Conservation (phyloP, 2,113 vertebrate genomes). For the Silurus glanis region DNA sequence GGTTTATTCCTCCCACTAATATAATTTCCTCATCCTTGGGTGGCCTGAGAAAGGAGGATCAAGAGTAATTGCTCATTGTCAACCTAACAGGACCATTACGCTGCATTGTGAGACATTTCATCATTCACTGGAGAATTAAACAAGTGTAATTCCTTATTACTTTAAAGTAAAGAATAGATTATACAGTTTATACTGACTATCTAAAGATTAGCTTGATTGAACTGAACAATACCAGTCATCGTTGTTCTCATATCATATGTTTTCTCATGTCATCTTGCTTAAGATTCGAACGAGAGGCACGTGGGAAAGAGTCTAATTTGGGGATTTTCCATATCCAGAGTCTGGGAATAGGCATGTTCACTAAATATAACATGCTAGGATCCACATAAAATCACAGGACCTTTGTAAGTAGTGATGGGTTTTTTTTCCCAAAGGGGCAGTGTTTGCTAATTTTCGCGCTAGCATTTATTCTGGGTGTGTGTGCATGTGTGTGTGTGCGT, state of each 20-base stretch:
- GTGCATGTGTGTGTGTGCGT: neutral
- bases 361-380: neutral
- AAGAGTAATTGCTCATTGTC: neutral
- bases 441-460: neutral
- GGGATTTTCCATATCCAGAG: neutral
- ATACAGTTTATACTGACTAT: neutral
- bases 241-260: neutral
- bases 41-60: constrained; percentile 23
- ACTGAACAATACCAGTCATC: neutral
- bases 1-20: neutral
- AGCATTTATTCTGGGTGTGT: neutral
- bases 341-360: neutral
- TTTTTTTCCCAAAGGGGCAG: neutral
- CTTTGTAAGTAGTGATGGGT: neutral
- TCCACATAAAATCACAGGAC: neutral
- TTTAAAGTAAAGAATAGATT: neutral
- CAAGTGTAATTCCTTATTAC: neutral
- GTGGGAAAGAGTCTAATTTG: neutral
- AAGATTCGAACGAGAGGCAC: neutral
- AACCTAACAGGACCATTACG: constrained; percentile 1
- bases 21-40: constrained; percentile 23
- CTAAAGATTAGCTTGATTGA: neutral
- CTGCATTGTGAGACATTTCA: neutral
- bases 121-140: constrained; percentile 3
- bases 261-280: neutral